These are phyloP conservation scores for Sylvilagus bachmani DNA, from an alignment of 2,113 vertebrate genomes.

Conservation along the genomic window DNA sequence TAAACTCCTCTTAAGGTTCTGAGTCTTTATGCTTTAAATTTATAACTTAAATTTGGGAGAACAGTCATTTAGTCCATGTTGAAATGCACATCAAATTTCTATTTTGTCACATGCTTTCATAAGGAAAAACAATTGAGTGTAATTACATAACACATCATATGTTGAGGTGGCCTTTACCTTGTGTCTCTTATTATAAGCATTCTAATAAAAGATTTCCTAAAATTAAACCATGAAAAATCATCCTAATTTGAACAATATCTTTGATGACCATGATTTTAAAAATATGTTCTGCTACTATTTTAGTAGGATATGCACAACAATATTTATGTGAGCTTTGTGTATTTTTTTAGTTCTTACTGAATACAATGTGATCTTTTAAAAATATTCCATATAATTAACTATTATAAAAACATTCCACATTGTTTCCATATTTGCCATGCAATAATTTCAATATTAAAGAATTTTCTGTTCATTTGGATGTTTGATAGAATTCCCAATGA, in stretches of 20 bases:
- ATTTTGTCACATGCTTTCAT: background rate
- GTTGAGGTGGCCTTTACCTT: background rate
- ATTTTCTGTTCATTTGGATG: background rate
- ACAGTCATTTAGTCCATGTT: background rate
- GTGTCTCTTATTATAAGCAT: background rate
- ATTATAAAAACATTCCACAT: background rate
- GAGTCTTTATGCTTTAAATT: background rate
- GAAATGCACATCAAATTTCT: background rate
- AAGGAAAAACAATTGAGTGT: background rate
- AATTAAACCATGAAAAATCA: background rate
- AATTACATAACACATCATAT: background rate
- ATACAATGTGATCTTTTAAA: background rate
- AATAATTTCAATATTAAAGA: background rate
- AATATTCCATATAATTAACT: background rate
- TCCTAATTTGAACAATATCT: background rate
- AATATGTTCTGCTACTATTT: background rate
- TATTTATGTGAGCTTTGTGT: background rate
- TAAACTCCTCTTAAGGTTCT: background rate
- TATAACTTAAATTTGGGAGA: background rate
- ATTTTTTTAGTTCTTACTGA: background rate
- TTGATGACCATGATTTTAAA: background rate
- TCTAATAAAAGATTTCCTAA: slow-evolving; percentile 1
- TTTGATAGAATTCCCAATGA: slow-evolving; percentile 20
- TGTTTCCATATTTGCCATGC: background rate
- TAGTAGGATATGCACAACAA: background rate